These are phyloP conservation scores for Amphimedon queenslandica DNA, from an alignment of 37 sponge, comb jelly and placozoan genomes.

Conservation along the genomic window DNA sequence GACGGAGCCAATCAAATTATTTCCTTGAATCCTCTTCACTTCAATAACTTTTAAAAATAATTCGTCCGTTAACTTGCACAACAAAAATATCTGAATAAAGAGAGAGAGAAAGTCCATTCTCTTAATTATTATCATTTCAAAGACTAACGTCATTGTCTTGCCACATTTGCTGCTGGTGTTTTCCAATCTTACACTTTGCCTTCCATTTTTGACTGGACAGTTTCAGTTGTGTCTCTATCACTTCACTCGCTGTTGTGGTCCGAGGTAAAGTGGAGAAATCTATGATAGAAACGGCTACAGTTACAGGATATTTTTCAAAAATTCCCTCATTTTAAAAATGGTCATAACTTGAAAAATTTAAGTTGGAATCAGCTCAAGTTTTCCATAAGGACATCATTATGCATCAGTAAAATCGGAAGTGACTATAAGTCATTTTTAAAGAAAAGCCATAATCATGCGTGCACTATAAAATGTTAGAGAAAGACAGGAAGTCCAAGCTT, in stretches of 20 bases:
- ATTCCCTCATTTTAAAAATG: too few relatives aligned
- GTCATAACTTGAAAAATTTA: too few relatives aligned
- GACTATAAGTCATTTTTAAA: too few relatives aligned
- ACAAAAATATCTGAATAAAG: slow-evolving; percentile 54
- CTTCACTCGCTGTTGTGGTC: slow-evolving; percentile 5
- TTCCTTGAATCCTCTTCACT: slow-evolving; percentile 59
- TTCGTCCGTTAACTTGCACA: slow-evolving; percentile 63
- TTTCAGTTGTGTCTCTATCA: slow-evolving; percentile 52
- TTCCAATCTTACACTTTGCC: slow-evolving; percentile 47
- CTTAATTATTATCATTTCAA: background rate
- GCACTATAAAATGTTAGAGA: too few relatives aligned
- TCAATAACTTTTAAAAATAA: slow-evolving; percentile 62
- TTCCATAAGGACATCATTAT: too few relatives aligned
- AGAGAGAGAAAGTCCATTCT: background rate
- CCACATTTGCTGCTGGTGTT: slow-evolving; percentile 59
- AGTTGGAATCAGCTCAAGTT: too few relatives aligned
- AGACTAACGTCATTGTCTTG: slow-evolving; percentile 70
- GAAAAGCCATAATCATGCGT: too few relatives aligned
- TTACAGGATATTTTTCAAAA: too few relatives aligned
- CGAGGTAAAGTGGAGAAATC: slow-evolving; percentile 20
- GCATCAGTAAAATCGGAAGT: too few relatives aligned
- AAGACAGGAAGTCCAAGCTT: too few relatives aligned
- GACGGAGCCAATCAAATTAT: slow-evolving; percentile 38
- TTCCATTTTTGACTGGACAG: slow-evolving; percentile 76
- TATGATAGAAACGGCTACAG: slow-evolving; percentile 1